Percentiles rank a stretch among this genome's conserved stretches.
Evolutionary conservation across 1,140 invertebrate species (phyloP).

Genomic region (Myzus persicae): DNA sequence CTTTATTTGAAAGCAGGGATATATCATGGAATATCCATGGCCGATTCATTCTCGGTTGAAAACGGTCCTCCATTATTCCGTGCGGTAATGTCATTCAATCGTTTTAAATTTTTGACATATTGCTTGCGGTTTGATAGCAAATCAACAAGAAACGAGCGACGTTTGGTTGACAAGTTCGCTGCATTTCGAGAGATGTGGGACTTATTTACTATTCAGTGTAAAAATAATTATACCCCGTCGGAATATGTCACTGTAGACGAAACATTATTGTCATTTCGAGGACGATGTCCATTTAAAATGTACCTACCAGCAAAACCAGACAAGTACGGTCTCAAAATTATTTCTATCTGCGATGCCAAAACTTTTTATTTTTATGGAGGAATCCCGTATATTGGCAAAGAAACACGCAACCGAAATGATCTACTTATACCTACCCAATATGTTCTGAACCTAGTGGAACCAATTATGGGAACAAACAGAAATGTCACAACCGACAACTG

Average conservation of each 20-base stretch:
- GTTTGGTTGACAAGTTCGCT: constrained; percentile 63
- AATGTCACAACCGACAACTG: constrained; percentile 64
- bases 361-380: constrained; percentile 63
- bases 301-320: constrained; percentile 65
- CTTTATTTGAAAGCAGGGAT: constrained; percentile 12
- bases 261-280: constrained; percentile 63
- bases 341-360: constrained; percentile 62
- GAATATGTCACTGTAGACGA: constrained; percentile 64
- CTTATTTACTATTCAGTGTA: constrained; percentile 53
- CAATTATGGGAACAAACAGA: constrained; percentile 61
- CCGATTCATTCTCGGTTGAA: constrained; percentile 61
- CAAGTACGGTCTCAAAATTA: constrained; percentile 65
- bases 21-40: constrained; percentile 60
- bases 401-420: constrained; percentile 10
- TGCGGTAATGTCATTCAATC: constrained; percentile 62
- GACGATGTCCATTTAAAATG: constrained; percentile 64
- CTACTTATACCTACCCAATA: neutral
- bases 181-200: constrained; percentile 64
- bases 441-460: constrained; percentile 58
- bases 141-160: constrained; percentile 60
- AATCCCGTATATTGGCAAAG: constrained; percentile 61
- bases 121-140: constrained; percentile 64
- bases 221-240: constrained; percentile 28
- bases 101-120: constrained; percentile 63
- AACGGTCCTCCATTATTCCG: constrained; percentile 60